Evolutionary conservation across 2,888 invertebrate species (phyloP), one percentile per base, ranked within the genome.

Genomic region (Lissonota sp.): DNA sequence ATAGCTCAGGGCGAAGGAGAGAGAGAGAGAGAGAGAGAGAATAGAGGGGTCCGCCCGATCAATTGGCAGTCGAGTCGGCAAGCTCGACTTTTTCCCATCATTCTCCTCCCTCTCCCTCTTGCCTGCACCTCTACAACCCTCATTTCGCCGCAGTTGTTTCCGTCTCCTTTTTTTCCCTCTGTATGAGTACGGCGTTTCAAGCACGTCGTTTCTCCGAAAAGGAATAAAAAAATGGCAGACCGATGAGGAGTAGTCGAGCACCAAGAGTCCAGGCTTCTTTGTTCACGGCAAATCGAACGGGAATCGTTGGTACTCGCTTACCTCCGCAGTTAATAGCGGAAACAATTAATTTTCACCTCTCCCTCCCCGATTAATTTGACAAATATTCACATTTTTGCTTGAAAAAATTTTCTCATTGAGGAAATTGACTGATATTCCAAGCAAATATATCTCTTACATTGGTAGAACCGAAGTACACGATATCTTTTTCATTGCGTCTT

Each of bases 91-190:
- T 57, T 44, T 57, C 6, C 58, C 37, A 85, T 87, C 84, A 87
- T 87, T 90, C 90, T 79, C 90, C 88, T 87, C 89, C 89, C 88
- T 90, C 88, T 88, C 88, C 87, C 89, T 86, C 88, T 87, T 85
- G 86, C 42, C 63, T 49, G 7, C 53, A 10, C 49, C 57, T 37
- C 55, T 55, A 42, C 77, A 58, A 74, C 40, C 26, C 40, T 46
- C 7, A 39, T 78, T 79, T 64, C 69, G 63, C 53, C 69, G 46
- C 70, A 26, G 58, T 72, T 80, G 73, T 76, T 75, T 80, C 78
- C 49, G 73, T 64, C 12, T 37, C 49, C 71, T 62, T 58, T 62
- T 26, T 26, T 74, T 74, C 51, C 66, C 77, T 79, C 62, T 16
- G 26, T 79, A 63, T 51, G 51, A 53, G 60, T 72, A 51, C 60